These are phyloP conservation scores for Synergus umbraculus DNA, from an alignment of 2,888 invertebrate genomes.

Conservation along the genomic window DNA sequence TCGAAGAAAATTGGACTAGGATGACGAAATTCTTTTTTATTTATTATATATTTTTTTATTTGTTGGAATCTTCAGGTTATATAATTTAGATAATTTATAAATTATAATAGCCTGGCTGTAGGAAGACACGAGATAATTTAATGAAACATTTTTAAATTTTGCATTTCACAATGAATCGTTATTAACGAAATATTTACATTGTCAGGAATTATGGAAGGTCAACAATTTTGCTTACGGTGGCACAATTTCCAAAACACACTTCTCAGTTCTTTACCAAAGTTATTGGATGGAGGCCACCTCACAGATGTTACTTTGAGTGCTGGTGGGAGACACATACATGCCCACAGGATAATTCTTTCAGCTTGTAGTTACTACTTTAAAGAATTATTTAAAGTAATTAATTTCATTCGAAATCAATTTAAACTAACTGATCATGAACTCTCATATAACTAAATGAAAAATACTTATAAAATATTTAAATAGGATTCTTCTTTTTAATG, in stretches of 20 bases:
- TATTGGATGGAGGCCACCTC: slow-evolving; percentile 88
- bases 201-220: slow-evolving; percentile 79
- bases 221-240: slow-evolving; percentile 91
- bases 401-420: slow-evolving; percentile 48
- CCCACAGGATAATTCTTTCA: slow-evolving; percentile 91
- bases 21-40: no score
- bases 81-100: not conserved
- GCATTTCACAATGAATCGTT: not conserved
- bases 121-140: not conserved
- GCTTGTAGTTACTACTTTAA: slow-evolving; percentile 95
- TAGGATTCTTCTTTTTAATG: not conserved
- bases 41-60: no score
- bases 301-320: slow-evolving; percentile 93
- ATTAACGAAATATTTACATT: slow-evolving; percentile 53
- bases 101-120: not conserved
- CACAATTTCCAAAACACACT: slow-evolving; percentile 88
- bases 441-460: not conserved
- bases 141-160: not conserved
- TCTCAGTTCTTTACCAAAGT: slow-evolving; percentile 86
- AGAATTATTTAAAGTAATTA: slow-evolving; percentile 87
- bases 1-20: no score
- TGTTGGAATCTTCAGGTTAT: not conserved
- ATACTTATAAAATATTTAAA: not conserved
- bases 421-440: not conserved
- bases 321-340: slow-evolving; percentile 89